Evolutionary conservation across 2,888 invertebrate species (phyloP).

Genomic region (Drosophila paucipuncta): DNA sequence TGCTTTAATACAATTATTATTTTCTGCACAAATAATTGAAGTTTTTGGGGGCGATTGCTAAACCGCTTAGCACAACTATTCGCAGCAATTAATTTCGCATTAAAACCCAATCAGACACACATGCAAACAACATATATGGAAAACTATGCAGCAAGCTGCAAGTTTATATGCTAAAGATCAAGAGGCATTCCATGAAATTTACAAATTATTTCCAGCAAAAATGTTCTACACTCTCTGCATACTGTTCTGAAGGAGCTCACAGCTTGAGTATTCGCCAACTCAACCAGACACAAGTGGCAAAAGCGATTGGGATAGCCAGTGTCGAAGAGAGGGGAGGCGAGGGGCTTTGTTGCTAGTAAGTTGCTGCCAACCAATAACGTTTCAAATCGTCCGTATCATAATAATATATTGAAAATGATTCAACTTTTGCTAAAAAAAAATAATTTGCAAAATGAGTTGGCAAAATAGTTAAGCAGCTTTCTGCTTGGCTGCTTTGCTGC

Average conservation of each 20-base stretch:
- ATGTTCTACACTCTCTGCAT: slow-evolving; percentile 44
- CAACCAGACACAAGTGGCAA: slow-evolving; percentile 61
- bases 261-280: slow-evolving; percentile 52
- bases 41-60: slow-evolving; percentile 37
- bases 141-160: slow-evolving; percentile 57
- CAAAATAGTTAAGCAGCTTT: slow-evolving; percentile 74
- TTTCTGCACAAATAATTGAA: slow-evolving; percentile 39
- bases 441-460: slow-evolving; percentile 70
- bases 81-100: slow-evolving; percentile 71
- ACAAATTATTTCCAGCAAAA: slow-evolving; percentile 61
- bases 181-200: slow-evolving; percentile 59
- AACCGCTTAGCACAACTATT: slow-evolving; percentile 66
- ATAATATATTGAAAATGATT: slow-evolving; percentile 66
- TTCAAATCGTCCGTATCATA: slow-evolving; percentile 40
- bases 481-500: slow-evolving; percentile 59
- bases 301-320: slow-evolving; percentile 12
- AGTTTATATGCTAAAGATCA: slow-evolving; percentile 65
- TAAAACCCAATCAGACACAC: slow-evolving; percentile 58
- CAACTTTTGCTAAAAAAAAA: slow-evolving; percentile 64
- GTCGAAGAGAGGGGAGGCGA: not conserved
- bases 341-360: not conserved
- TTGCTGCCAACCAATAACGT: slow-evolving; percentile 30
- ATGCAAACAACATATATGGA: slow-evolving; percentile 19
- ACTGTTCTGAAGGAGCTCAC: slow-evolving; percentile 10
- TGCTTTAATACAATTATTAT: slow-evolving; percentile 18